These are phyloP conservation scores for Entelurus aequoreus DNA, from an alignment of 2,113 vertebrate species.

Conservation along the genomic window DNA sequence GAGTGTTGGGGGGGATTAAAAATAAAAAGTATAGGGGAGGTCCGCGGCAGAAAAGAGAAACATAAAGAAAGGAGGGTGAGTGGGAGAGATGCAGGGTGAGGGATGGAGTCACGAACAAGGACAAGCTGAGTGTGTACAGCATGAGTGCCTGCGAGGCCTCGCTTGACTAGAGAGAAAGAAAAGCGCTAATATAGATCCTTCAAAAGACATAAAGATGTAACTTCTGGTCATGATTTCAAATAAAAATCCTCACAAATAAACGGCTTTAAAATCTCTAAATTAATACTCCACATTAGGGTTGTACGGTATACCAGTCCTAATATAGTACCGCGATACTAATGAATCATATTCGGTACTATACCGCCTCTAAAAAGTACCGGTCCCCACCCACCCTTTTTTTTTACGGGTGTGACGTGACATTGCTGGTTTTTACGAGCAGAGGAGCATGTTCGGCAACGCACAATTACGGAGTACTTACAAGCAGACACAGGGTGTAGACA, in stretches of 20 bases:
- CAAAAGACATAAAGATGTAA: constrained; percentile 22
- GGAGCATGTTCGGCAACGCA: no score
- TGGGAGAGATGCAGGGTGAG: constrained; percentile 31
- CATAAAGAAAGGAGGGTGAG: constrained; percentile 39
- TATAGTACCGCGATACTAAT: no score
- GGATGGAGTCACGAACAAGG: constrained; percentile 49
- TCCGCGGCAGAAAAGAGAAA: constrained; percentile 40
- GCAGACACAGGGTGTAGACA: no score
- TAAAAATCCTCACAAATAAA: not conserved
- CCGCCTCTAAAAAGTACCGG: no score
- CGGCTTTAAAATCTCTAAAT: not conserved
- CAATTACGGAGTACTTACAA: no score
- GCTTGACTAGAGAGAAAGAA: constrained; percentile 38
- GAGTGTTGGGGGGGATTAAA: constrained; percentile 24
- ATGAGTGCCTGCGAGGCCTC: constrained; percentile 54
- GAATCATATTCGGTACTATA: no score
- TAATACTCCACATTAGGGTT: not conserved
- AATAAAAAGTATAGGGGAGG: constrained; percentile 42
- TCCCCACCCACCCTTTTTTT: no score
- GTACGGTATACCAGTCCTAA: no score
- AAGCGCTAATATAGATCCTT: constrained; percentile 41
- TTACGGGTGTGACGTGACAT: no score
- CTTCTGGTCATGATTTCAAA: not conserved
- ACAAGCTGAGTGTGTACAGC: constrained; percentile 43
- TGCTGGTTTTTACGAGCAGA: no score